Conservation (phyloP, 2,888 invertebrate species). For the Pteria penguin region DNA sequence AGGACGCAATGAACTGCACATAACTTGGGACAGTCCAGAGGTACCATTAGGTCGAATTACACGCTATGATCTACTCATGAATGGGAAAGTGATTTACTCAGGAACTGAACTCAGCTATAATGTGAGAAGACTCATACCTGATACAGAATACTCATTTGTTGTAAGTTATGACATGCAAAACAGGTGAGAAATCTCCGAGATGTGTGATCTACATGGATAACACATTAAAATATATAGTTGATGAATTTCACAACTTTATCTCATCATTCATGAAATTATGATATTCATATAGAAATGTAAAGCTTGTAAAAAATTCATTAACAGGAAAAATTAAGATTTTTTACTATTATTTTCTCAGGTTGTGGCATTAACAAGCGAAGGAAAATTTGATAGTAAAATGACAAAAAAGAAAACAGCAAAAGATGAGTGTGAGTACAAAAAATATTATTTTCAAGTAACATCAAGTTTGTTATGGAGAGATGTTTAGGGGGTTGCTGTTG, state of each 20-base stretch:
- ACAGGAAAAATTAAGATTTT: no score
- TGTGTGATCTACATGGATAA: no score
- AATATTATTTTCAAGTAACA: no score
- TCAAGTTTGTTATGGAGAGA: no score
- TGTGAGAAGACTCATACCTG: slow-evolving; percentile 74
- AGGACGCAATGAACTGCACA: slow-evolving; percentile 78
- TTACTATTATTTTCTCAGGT: slow-evolving; percentile 64
- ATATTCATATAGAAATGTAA: no score
- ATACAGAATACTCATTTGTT: slow-evolving; percentile 79
- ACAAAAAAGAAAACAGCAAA: slow-evolving; percentile 78
- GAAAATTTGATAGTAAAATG: slow-evolving; percentile 78
- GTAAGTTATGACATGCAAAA: no score
- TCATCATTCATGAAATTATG: no score
- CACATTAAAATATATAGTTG: no score
- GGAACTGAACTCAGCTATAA: slow-evolving; percentile 75
- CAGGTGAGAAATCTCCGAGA: no score
- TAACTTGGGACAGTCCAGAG: slow-evolving; percentile 78
- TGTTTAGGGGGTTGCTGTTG: no score
- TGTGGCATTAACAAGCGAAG: slow-evolving; percentile 78
- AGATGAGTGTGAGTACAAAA: slow-evolving; percentile 79
- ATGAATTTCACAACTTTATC: no score
- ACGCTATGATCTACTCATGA: slow-evolving; percentile 78
- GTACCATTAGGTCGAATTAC: slow-evolving; percentile 77
- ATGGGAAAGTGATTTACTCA: slow-evolving; percentile 77
- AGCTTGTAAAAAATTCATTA: no score